Conservation (phyloP, 2,113 vertebrate species). For the Siphamia tubifer region DNA sequence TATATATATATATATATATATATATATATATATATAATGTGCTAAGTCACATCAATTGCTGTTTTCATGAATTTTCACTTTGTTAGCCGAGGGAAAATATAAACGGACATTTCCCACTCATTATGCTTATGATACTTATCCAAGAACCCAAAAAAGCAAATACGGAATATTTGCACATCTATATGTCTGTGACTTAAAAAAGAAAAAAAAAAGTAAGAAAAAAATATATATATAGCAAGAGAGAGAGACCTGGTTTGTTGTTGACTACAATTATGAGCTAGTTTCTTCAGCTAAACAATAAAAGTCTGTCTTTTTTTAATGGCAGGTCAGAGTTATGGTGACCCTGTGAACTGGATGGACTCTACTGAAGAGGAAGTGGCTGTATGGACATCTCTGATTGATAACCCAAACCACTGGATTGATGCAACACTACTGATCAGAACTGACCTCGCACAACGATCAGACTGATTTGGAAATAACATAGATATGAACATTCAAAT, state of each 20-base stretch:
- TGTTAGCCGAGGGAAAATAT: neutral
- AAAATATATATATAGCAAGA: too few species aligned
- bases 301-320: slow-evolving; percentile 5
- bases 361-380: slow-evolving; percentile 87
- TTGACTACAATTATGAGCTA: too few species aligned
- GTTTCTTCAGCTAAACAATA: neutral
- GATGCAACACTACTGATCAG: slow-evolving; percentile 86
- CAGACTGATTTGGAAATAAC: slow-evolving; percentile 14
- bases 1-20: too few species aligned
- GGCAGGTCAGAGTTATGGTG: slow-evolving; percentile 89
- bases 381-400: slow-evolving; percentile 86
- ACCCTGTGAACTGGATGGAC: slow-evolving; percentile 93
- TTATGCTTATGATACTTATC: neutral
- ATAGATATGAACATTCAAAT: neutral
- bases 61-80: too few species aligned
- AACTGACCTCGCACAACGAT: slow-evolving; percentile 82
- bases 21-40: too few species aligned
- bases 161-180: neutral
- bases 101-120: neutral
- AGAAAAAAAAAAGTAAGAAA: too few species aligned
- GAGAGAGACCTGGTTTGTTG: too few species aligned
- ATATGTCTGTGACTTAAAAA: too few species aligned
- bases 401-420: slow-evolving; percentile 85
- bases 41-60: too few species aligned
- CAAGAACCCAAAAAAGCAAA: neutral